Conservation (phyloP, 2,797 vertebrate species). For the Parambassis ranga region DNA sequence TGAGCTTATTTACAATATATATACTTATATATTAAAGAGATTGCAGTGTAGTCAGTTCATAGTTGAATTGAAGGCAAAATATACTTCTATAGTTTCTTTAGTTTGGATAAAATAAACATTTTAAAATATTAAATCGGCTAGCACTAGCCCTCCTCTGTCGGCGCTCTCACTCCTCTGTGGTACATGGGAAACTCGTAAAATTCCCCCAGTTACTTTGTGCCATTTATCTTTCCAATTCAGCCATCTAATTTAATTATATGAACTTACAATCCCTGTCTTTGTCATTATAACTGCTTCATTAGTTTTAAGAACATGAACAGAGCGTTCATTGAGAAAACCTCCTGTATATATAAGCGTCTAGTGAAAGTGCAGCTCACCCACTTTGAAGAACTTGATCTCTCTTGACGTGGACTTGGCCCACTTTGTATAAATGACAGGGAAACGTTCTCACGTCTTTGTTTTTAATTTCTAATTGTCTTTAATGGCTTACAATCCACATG, state of each 20-base stretch:
- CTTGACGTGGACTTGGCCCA: conserved; percentile 23
- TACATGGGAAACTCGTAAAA: conserved; percentile 30
- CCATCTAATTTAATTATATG: conserved; percentile 58
- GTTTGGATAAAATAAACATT: conserved; percentile 31
- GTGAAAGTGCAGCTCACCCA: conserved; percentile 18
- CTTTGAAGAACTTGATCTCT: conserved; percentile 24
- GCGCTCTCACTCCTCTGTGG: conserved; percentile 6
- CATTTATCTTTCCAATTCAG: conserved; percentile 58
- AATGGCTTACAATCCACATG: conserved; percentile 40
- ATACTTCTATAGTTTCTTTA: neutral
- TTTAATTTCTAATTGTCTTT: conserved; percentile 52
- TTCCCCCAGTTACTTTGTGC: neutral
- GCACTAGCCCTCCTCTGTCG: neutral
- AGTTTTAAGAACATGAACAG: conserved; percentile 42
- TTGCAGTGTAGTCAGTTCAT: conserved; percentile 37
- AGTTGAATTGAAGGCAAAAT: neutral
- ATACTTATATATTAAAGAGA: too few relatives aligned
- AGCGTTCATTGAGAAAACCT: conserved; percentile 38
- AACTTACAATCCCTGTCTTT: conserved; percentile 54
- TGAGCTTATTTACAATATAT: conserved; percentile 13
- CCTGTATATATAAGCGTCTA: conserved; percentile 35
- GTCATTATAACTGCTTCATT: conserved; percentile 50
- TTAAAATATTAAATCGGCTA: conserved; percentile 37
- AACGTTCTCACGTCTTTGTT: conserved; percentile 32
- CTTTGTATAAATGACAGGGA: conserved; percentile 4